These are phyloP conservation scores for Empidonax traillii DNA, from an alignment of 2,113 vertebrate species.

Conservation along the genomic window DNA sequence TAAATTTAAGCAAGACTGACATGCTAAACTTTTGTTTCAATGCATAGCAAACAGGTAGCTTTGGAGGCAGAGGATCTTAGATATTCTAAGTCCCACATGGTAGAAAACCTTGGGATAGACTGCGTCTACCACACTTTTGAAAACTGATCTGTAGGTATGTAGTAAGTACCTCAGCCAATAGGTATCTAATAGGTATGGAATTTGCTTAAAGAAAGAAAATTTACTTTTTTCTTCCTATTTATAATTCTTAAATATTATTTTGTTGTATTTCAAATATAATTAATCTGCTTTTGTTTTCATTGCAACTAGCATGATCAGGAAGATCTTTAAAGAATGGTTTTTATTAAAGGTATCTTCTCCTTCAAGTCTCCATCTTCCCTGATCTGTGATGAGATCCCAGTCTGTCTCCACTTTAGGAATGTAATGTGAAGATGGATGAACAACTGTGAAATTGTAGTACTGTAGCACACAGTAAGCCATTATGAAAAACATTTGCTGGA, in stretches of 20 bases:
- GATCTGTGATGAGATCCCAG: neutral
- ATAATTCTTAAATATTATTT: neutral
- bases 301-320: neutral
- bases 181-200: neutral
- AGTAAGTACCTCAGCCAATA: neutral
- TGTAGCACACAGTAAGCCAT: neutral
- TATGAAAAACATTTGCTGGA: neutral
- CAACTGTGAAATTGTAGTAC: neutral
- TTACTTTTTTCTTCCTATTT: neutral
- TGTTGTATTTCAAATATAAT: neutral
- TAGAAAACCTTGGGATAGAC: neutral
- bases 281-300: neutral
- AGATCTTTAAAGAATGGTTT: neutral
- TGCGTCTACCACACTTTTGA: neutral
- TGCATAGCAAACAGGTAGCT: neutral
- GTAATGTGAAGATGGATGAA: neutral
- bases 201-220: neutral
- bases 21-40: neutral
- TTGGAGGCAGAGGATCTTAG: neutral
- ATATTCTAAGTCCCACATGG: neutral
- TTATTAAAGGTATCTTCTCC: neutral
- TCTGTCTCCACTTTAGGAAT: neutral
- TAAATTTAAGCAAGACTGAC: slow-evolving; percentile 19
- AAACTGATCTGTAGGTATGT: neutral
- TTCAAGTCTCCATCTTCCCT: neutral